Evolutionary conservation across 2,113 vertebrate genomes (phyloP).

Genomic region (Tursiops truncatus): DNA sequence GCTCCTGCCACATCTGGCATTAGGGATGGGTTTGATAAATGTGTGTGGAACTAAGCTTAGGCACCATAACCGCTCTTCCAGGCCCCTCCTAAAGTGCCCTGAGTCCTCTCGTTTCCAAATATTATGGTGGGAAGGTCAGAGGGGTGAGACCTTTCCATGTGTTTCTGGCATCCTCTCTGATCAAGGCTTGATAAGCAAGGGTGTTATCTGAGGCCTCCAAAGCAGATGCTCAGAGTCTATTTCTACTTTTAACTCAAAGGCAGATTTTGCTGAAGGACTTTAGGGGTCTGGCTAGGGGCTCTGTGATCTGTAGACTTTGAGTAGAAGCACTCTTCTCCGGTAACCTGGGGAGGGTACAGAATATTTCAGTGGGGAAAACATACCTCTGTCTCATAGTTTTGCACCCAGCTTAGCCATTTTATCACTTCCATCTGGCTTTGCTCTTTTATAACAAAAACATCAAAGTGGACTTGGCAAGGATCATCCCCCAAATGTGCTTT

Average conservation of each 20-base stretch:
- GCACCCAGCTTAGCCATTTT: conserved; percentile 62
- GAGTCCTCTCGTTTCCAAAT: conserved; percentile 1
- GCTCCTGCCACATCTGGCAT: neutral
- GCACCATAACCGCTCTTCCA: conserved; percentile 21
- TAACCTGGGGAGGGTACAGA: neutral
- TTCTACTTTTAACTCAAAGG: conserved; percentile 50
- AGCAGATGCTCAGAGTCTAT: conserved; percentile 25
- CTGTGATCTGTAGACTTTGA: neutral
- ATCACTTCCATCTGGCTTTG: conserved; percentile 69
- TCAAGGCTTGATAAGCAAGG: conserved; percentile 65
- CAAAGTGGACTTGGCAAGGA: conserved; percentile 65
- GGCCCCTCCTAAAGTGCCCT: neutral
- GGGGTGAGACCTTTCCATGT: conserved; percentile 39
- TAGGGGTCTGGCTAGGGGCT: neutral
- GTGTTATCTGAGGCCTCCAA: conserved; percentile 58
- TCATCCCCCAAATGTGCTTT: conserved; percentile 64
- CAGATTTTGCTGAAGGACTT: neutral
- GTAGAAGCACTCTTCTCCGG: neutral
- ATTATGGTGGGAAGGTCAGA: conserved; percentile 57
- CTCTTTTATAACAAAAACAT: conserved; percentile 74
- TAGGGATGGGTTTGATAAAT: conserved; percentile 51
- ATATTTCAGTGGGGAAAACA: conserved; percentile 56
- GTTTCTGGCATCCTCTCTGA: conserved; percentile 65
- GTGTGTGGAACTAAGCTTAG: conserved; percentile 35
- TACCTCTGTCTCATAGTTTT: neutral